Percentiles rank a stretch among this genome's conserved stretches.
Conservation (phyloP, 1,140 invertebrate species). For the Drosophila neocordata region DNA sequence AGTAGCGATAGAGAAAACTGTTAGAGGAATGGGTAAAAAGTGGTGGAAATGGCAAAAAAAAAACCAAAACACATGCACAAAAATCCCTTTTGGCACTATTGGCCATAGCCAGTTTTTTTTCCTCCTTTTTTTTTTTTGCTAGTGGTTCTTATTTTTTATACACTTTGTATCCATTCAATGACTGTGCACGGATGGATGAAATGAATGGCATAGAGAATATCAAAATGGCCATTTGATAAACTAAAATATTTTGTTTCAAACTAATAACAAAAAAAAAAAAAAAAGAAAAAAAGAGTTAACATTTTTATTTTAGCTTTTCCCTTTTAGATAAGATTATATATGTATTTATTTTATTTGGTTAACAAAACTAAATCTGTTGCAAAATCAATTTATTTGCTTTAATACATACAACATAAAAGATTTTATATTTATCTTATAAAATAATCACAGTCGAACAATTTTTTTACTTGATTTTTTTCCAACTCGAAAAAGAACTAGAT, state of each 20-base stretch:
- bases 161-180: not conserved
- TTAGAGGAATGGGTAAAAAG: not conserved
- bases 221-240: slow-evolving; percentile 6
- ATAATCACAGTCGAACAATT: too few species aligned
- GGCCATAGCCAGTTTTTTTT: slow-evolving; percentile 39
- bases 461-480: too few species aligned
- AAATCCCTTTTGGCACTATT: slow-evolving; percentile 55
- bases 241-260: slow-evolving; percentile 2
- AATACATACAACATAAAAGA: too few species aligned
- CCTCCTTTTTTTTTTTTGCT: not conserved
- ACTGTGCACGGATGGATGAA: not conserved
- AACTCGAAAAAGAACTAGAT: too few species aligned
- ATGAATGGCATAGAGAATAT: not conserved
- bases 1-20: not conserved
- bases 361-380: not conserved
- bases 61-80: not conserved
- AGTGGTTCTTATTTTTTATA: slow-evolving; percentile 9
- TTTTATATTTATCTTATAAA: too few species aligned
- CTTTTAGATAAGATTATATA: too few species aligned
- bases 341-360: not conserved
- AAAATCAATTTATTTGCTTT: not conserved
- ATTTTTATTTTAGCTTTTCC: not conserved
- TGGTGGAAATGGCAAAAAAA: too few species aligned
- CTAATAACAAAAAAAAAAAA: not conserved
- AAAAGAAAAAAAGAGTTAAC: not conserved